A percentile compares a stretch with the other conserved stretches of the same genome.
Evolutionary conservation across 2,797 vertebrate genomes (phyloP).

Genomic region (Urophycis tenuis): DNA sequence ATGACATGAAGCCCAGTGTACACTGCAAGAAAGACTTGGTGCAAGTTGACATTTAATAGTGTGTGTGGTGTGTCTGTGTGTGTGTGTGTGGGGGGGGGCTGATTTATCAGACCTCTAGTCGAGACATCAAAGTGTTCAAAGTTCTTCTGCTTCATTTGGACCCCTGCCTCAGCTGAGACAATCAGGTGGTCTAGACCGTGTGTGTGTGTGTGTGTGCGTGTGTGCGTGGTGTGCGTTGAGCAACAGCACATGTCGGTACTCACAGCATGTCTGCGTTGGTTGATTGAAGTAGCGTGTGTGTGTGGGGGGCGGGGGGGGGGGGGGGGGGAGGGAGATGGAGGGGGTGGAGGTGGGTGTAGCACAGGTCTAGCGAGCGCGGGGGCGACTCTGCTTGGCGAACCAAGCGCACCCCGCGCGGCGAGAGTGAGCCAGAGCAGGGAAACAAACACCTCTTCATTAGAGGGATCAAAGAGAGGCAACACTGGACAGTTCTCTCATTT

Average conservation of each 20-base stretch:
- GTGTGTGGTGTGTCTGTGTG: no score
- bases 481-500: constrained; percentile 7
- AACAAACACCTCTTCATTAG: constrained; percentile 62
- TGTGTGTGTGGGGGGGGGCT: constrained; percentile 30
- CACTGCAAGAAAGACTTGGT: constrained; percentile 20
- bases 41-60: constrained; percentile 63
- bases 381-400: constrained; percentile 47
- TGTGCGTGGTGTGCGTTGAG: neutral
- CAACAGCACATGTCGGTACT: no score
- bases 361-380: constrained; percentile 38
- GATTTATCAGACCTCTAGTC: constrained; percentile 61
- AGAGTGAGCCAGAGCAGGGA: constrained; percentile 66
- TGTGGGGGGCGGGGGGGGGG: constrained; percentile 27
- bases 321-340: constrained; percentile 30
- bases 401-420: constrained; percentile 53
- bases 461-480: constrained; percentile 60
- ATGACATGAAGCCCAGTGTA: no score
- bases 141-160: constrained; percentile 49
- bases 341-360: constrained; percentile 25
- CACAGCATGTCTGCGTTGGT: neutral
- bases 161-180: constrained; percentile 54
- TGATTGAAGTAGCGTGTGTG: constrained; percentile 11
- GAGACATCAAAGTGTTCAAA: constrained; percentile 70
- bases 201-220: constrained; percentile 7
- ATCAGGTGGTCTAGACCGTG: constrained; percentile 54